Conservation (phyloP, 2,888 invertebrate genomes). For the Saturnia pavonia region DNA sequence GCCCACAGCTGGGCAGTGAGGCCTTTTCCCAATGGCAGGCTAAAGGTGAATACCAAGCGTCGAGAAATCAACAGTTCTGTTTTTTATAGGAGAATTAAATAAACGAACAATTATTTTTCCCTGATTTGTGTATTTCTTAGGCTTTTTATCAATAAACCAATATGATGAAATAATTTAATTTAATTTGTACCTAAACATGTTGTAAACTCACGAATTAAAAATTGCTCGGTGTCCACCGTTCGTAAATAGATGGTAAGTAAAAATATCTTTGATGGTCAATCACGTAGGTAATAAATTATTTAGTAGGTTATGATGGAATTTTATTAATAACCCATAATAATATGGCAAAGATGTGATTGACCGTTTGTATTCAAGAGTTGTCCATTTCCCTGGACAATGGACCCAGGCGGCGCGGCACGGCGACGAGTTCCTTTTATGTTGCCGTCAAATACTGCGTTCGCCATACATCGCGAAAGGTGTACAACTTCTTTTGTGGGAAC, state of each 20-base stretch:
- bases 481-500: slow-evolving; percentile 36
- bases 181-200: no score
- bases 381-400: slow-evolving; percentile 25
- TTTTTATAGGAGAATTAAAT: no score
- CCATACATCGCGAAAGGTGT: slow-evolving; percentile 51
- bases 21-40: no score
- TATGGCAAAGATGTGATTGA: slow-evolving; percentile 23
- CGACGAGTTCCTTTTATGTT: slow-evolving; percentile 42
- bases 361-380: slow-evolving; percentile 33
- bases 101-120: no score
- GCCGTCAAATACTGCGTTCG: slow-evolving; percentile 36
- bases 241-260: not conserved
- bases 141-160: no score
- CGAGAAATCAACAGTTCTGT: no score
- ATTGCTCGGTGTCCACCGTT: no score
- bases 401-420: slow-evolving; percentile 24
- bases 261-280: not conserved
- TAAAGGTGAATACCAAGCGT: no score
- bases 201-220: no score
- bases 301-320: not conserved
- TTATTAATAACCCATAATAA: slow-evolving; percentile 6
- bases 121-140: no score
- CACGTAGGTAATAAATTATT: not conserved
- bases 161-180: no score
- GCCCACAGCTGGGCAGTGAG: no score